Base-by-base conservation (phyloP, 2,113 vertebrate genomes). In the Malaclemys terrapin region DNA sequence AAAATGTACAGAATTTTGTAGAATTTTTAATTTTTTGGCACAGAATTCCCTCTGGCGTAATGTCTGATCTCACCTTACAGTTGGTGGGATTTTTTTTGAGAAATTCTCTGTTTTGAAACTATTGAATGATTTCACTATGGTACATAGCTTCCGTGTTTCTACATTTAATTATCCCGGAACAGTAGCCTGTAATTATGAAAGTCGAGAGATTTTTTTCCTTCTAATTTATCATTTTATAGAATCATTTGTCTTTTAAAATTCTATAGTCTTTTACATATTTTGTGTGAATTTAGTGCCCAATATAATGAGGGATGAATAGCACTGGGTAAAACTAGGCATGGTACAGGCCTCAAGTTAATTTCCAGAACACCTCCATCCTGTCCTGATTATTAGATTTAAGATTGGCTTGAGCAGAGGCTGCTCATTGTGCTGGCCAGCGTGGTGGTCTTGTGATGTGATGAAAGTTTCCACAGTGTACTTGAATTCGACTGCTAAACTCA, bases 181-280 rank as follows among this genome's bases (percentile, higher is more conserved):
- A 49, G 88, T 89, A 88, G 6, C 12, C 2, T 89, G 5, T 89
- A 83, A 65, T 94, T 89, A 80, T 24, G 89, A 91, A 94, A 87
- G 10, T 29, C 42, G 20, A 86, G 78, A 88, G 13, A 8, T 69
- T 65, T 80, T 59, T 6, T 57, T 92, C 52, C 14, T 24, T 22
- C 19, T 17, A 31, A 76, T 91, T 24, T 89, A 50, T 75, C 80
- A n/a, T 22, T 87, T 89, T 79, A 8, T 57, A 35, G 50, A n/a
- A 19, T 95, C 5, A 11, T 45, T 91, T 11, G 82, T 87, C 25
- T 80, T 84, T 80, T 16, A 10, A 84, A 79, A n/a, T 89, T 86
- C 80, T 65, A 50, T 22, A 10, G 35, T 52, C 49, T 62, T n/a
- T 62, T 88, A 3, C 5, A 9, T 84, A 8, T 12, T 78, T 42